Evolutionary conservation across 2,113 vertebrate genomes (phyloP).

Genomic region (Oriolus oriolus): DNA sequence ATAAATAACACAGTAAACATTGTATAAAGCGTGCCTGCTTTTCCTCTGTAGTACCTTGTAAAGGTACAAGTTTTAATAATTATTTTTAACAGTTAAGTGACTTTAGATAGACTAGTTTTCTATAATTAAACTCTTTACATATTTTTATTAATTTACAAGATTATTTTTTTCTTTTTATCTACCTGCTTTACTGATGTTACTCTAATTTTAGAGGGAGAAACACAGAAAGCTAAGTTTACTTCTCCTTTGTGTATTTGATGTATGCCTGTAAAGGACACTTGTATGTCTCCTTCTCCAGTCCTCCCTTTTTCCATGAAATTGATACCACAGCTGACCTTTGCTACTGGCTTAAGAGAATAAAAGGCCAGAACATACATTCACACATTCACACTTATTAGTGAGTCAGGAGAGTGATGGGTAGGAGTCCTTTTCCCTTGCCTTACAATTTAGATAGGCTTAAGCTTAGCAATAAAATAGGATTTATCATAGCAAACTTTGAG

Average conservation of each 20-base stretch:
- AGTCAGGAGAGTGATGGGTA: background rate
- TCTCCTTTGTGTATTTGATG: background rate
- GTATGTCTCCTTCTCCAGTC: background rate
- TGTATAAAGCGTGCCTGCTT: background rate
- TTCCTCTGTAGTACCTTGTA: background rate
- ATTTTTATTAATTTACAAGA: background rate
- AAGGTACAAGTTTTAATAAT: background rate
- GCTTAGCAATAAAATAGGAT: background rate
- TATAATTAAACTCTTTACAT: background rate
- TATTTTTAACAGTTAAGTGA: background rate
- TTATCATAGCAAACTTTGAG: background rate
- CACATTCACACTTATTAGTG: background rate
- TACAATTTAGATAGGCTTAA: background rate
- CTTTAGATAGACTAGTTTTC: background rate
- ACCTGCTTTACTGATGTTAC: background rate
- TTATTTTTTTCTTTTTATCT: background rate
- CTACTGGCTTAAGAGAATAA: background rate
- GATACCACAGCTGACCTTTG: background rate
- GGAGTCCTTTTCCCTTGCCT: background rate
- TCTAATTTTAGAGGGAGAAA: background rate
- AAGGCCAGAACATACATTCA: background rate
- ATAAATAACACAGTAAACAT: background rate
- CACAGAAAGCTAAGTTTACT: background rate
- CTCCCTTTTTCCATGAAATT: background rate
- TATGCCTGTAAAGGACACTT: background rate